These are phyloP conservation scores for Bombus pascuorum DNA, from an alignment of 1,140 invertebrate genomes.

Conservation along the genomic window DNA sequence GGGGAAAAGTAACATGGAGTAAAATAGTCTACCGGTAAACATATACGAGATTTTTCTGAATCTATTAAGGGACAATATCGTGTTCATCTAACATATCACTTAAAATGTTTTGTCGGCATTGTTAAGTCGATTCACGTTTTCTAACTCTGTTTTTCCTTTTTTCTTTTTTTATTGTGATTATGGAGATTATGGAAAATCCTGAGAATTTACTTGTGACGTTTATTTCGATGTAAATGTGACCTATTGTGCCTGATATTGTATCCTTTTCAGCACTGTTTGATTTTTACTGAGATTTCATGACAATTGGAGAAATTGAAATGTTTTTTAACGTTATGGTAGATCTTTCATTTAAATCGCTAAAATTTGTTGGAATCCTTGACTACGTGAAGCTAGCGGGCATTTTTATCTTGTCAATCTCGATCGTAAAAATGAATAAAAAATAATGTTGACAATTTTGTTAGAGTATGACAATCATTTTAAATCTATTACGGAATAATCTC, in stretches of 20 bases:
- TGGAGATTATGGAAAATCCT: neutral
- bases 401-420: neutral
- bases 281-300: neutral
- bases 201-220: neutral
- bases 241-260: neutral
- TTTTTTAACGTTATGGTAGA: neutral
- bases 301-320: neutral
- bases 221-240: neutral
- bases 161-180: too few relatives aligned
- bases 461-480: too few relatives aligned
- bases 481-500: too few relatives aligned
- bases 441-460: neutral
- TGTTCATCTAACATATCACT: neutral
- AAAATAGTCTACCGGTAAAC: constrained; percentile 34
- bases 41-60: neutral
- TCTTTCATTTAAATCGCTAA: too few relatives aligned
- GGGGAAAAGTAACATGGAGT: constrained; percentile 3
- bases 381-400: too few relatives aligned
- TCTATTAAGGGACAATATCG: neutral
- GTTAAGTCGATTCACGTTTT: too few relatives aligned
- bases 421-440: neutral
- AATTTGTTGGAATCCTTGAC: too few relatives aligned
- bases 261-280: too few relatives aligned
- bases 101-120: neutral
- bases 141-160: too few relatives aligned